phyloP scores from a whole-genome alignment of 2,888 invertebrate species.

The Geotrupes spiniger region DNA sequence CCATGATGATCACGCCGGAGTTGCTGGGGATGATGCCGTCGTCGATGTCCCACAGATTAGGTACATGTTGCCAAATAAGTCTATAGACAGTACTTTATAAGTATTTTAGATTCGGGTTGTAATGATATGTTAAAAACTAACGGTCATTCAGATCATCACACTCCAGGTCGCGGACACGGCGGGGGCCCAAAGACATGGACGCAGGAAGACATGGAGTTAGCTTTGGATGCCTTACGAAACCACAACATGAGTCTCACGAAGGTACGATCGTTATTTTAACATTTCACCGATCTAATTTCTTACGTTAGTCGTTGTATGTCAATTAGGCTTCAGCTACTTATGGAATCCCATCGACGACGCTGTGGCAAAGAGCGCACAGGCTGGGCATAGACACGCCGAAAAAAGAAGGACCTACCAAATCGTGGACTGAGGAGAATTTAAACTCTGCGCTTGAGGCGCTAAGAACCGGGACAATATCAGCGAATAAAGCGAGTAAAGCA shows the following conservation, averaged over 20 bases:
- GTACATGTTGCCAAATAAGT: slow-evolving; percentile 25
- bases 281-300: neutral
- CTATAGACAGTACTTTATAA: neutral
- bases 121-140: slow-evolving; percentile 37
- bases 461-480: slow-evolving; percentile 80
- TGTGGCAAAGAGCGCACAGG: slow-evolving; percentile 88
- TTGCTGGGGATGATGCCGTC: slow-evolving; percentile 59
- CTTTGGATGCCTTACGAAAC: slow-evolving; percentile 79
- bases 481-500: slow-evolving; percentile 89
- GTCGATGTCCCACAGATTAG: slow-evolving; percentile 41
- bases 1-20: slow-evolving; percentile 64
- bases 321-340: slow-evolving; percentile 72
- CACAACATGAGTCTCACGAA: slow-evolving; percentile 89
- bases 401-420: slow-evolving; percentile 82
- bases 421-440: slow-evolving; percentile 83
- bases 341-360: slow-evolving; percentile 86
- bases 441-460: slow-evolving; percentile 79
- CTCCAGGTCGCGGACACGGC: slow-evolving; percentile 48
- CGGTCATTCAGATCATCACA: slow-evolving; percentile 48
- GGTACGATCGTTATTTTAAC: slow-evolving; percentile 45
- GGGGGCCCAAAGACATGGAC: slow-evolving; percentile 83
- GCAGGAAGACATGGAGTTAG: slow-evolving; percentile 85
- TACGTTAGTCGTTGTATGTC: neutral
- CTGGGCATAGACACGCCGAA: slow-evolving; percentile 89
- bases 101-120: slow-evolving; percentile 11